Evolutionary conservation across 1,140 invertebrate species (phyloP), one percentile per base, ranked within the genome.

Genomic region (Portunus trituberculatus): DNA sequence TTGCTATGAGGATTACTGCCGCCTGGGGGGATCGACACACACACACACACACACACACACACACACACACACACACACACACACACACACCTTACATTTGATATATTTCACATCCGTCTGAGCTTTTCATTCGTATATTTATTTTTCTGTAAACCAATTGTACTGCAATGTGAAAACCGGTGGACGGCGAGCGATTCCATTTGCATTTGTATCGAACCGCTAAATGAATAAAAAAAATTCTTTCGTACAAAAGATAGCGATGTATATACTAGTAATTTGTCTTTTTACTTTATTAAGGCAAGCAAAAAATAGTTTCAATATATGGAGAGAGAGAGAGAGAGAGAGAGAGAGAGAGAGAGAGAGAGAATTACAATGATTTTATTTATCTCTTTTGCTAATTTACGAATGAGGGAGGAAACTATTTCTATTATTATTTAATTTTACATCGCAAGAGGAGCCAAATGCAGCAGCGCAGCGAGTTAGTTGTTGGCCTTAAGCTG

Each of bases 11-110:
- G 89, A 91, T 91, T 91, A 91, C 46, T 31, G 16, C 25, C n/a
- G 46, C 87, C 87, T 89, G 45, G 32, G 45, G 29, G 48, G 48
- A 39, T 45, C 39, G 32, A 90, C 88, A 90, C 88, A 90, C 88
- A 90, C 39, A 90, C 88, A 90, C 88, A 90, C 88, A 90, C 39
- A 90, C 39, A 90, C 88, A 90, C 88, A 90, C 88, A 90, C 88
- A 90, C 88, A 90, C 88, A 90, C 88, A 90, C 39, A 90, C 88
- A 90, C 88, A 90, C 88, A 90, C 88, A 90, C 88, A 90, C 88
- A 88, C 86, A 88, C 86, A 88, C 86, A 88, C 86, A 88, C 86
- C 16, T 59, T 20, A 59, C 52, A 59, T 20, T 20, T 14, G 12
- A 10, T 20, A 59, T 20, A 59, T 20, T 20, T 20, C 52, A 59